Percentiles rank a stretch among this genome's conserved stretches.
Conservation (phyloP, 2,113 vertebrate species). For the Ailurus styani region DNA sequence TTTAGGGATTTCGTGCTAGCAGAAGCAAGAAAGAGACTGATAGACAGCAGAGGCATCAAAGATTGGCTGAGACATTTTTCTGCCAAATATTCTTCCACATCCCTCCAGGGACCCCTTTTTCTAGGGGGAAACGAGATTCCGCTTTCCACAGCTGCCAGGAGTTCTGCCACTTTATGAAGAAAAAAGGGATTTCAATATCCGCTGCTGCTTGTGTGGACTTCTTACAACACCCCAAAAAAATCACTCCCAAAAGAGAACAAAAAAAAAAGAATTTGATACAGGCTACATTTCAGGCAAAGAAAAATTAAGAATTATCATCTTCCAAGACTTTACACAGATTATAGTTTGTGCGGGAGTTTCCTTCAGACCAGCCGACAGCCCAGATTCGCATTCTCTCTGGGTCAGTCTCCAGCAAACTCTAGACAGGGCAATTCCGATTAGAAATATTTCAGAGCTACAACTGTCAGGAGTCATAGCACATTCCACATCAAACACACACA, state of each 20-base stretch:
- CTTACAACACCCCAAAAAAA: neutral
- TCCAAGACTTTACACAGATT: accelerated
- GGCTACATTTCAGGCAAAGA: neutral
- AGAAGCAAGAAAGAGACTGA: neutral
- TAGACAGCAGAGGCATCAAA: neutral
- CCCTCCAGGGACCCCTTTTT: neutral
- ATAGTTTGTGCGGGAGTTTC: neutral
- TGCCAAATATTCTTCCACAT: neutral
- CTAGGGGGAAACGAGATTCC: neutral
- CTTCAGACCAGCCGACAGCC: neutral
- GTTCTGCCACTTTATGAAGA: neutral
- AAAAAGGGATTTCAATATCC: neutral
- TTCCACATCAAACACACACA: neutral
- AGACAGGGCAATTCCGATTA: accelerated
- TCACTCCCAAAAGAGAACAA: neutral
- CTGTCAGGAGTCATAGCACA: neutral
- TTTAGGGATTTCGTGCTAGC: neutral
- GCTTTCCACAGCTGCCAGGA: neutral
- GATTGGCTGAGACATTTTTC: neutral
- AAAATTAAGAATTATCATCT: neutral
- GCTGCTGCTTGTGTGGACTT: neutral
- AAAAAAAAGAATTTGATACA: neutral
- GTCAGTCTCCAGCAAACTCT: neutral
- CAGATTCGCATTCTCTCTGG: no score
- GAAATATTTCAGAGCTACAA: neutral